These are phyloP conservation scores for Nipponacmea schrenckii DNA, from an alignment of 2,888 invertebrate species.

Conservation along the genomic window DNA sequence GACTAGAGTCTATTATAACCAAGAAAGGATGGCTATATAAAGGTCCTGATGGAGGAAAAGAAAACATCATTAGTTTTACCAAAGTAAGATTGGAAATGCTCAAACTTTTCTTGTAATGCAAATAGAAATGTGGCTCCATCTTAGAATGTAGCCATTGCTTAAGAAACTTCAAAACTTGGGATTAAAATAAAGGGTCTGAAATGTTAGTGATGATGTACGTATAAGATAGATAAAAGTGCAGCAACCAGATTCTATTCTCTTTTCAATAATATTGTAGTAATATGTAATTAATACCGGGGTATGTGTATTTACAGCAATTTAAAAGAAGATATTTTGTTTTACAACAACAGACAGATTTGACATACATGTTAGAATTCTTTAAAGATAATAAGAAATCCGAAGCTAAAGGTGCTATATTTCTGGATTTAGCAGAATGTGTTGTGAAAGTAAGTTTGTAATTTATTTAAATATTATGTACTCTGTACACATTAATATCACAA, in stretches of 20 bases:
- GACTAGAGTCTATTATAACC: conserved; percentile 72
- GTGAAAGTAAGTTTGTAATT: conserved; percentile 73
- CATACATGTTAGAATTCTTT: conserved; percentile 89
- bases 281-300: no score
- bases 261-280: no score
- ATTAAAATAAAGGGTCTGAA: no score
- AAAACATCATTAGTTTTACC: conserved; percentile 88
- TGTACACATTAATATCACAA: not conserved
- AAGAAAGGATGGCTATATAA: conserved; percentile 92
- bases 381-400: conserved; percentile 91
- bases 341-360: conserved; percentile 89
- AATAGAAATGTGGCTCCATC: not conserved
- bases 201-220: no score
- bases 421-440: conserved; percentile 93
- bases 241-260: no score
- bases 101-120: no score
- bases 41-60: conserved; percentile 89
- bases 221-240: no score
- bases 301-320: conserved; percentile 74
- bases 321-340: conserved; percentile 90
- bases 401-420: conserved; percentile 89
- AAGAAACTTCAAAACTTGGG: no score
- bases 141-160: no score
- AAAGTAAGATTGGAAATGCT: conserved; percentile 70
- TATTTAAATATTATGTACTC: not conserved